Conservation (phyloP, 2,888 invertebrate species). For the Dynastes hyllus region DNA sequence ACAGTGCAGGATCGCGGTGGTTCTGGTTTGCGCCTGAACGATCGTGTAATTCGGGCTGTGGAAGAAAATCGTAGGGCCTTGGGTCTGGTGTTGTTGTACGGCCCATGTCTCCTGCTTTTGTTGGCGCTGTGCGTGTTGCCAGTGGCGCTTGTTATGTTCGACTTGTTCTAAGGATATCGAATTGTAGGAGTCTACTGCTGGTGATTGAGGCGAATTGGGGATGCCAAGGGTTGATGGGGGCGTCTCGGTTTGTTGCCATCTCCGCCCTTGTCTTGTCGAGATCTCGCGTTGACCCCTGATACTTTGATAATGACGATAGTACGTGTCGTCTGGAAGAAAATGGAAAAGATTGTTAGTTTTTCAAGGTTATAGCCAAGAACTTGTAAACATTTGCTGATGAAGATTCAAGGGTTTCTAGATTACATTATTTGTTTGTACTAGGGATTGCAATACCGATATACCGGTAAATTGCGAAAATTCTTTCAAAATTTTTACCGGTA, state of each 20-base stretch:
- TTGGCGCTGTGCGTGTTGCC: slow-evolving; percentile 51
- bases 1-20: slow-evolving; percentile 77
- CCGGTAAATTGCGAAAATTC: no score
- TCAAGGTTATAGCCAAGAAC: no score
- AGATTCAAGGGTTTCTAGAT: no score
- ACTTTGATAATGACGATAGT: slow-evolving; percentile 8
- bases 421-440: no score
- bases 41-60: slow-evolving; percentile 78
- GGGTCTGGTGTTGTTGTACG: background rate
- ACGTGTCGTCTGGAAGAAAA: slow-evolving; percentile 29
- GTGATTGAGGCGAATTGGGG: background rate
- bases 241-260: slow-evolving; percentile 51
- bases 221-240: slow-evolving; percentile 34
- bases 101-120: slow-evolving; percentile 30
- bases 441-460: no score
- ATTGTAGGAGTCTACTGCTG: slow-evolving; percentile 28
- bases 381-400: no score
- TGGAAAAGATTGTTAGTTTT: background rate
- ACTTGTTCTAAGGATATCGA: slow-evolving; percentile 52
- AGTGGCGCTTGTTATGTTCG: slow-evolving; percentile 11
- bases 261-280: slow-evolving; percentile 52
- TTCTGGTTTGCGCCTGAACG: slow-evolving; percentile 78
- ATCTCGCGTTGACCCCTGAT: slow-evolving; percentile 45
- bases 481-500: no score
- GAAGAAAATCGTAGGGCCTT: slow-evolving; percentile 68